Base-by-base conservation (phyloP, 2,113 vertebrate species). In the Ellobius talpinus region DNA sequence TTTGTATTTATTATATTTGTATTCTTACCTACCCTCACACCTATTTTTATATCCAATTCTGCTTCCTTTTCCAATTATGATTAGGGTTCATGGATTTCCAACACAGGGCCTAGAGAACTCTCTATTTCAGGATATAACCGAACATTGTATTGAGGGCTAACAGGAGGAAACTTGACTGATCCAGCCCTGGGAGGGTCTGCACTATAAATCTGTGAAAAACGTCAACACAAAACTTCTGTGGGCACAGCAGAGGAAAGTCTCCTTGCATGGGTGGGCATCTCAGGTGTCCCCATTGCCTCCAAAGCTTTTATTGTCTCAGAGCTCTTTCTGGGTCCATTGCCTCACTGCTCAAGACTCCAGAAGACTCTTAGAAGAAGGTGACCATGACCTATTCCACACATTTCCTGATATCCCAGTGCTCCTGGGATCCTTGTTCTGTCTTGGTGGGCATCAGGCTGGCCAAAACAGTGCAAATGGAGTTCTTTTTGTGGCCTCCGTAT, bases 321-420 rank as follows among this genome's bases (percentile, higher is more conserved):
- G 29, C n/a, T 58, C 90, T 70, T 85, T 29, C 45, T 47, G 13
- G 17, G 26, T 45, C 33, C 10, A 0, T 66, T 2, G 4, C 31
- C 52, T 88, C 1, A 5, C 31, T 17, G 29, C 23, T 24, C 39
- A 9, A 14, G 84, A 66, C 24, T 65, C 19, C 26, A 31, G 90
- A 3, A 2, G 61, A 63, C 63, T 33, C 42, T 7, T 61, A 13
- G 70, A 42, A 24, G 81, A 65, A 45, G 82, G 81, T 4, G 19
- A 52, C 2, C 1, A 23, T 33, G 45, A 45, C 55, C 0, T 16
- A 23, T 36, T 42, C 39, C 21, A 9, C 4, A 1, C 1, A 1
- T 24, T 68, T 29, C 19, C 19, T 24, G 66, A n/a, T 33, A 29
- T 31, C 0, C 1, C 0, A 3, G 8, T 3, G 1, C 4, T 7